A percentile compares a stretch with the other conserved stretches of the same genome.
phyloP scores from a whole-genome alignment of 2,888 invertebrate genomes.

The Harpagoxenus sublaevis region DNA sequence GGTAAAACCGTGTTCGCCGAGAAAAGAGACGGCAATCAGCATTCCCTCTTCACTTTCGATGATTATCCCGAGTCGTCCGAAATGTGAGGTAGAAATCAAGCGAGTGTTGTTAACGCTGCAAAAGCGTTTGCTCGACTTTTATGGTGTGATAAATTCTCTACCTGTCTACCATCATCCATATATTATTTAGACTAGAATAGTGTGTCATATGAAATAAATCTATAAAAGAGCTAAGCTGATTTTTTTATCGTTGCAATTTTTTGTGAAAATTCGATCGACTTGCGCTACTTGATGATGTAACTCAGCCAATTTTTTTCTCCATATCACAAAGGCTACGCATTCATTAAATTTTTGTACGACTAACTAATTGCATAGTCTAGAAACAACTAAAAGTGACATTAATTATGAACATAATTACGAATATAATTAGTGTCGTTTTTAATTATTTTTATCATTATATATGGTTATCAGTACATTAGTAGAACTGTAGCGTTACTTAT shows the following conservation, averaged over 20 bases:
- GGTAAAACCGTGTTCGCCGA: constrained; percentile 64
- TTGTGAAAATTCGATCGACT: background rate
- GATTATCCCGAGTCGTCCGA: background rate
- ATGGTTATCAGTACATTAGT: background rate
- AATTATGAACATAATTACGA: constrained; percentile 14
- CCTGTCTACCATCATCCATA: background rate
- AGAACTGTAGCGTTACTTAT: background rate
- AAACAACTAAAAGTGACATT: background rate
- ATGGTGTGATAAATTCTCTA: constrained; percentile 1
- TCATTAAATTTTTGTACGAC: background rate
- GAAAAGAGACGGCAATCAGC: constrained; percentile 12
- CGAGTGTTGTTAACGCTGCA: background rate
- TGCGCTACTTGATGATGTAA: background rate
- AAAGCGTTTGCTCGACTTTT: background rate
- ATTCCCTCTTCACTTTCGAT: constrained; percentile 26
- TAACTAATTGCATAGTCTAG: background rate
- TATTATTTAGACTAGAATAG: background rate
- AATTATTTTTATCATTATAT: constrained; percentile 2
- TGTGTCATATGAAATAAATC: background rate
- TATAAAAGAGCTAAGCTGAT: background rate
- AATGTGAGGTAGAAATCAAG: background rate
- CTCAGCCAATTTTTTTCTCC: background rate
- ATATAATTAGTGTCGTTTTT: constrained; percentile 1
- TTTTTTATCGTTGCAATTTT: background rate
- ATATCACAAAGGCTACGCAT: background rate